Percentiles rank a stretch among this genome's conserved stretches.
phyloP scores from a whole-genome alignment of 2,113 vertebrate genomes.

The Helogale parvula region DNA sequence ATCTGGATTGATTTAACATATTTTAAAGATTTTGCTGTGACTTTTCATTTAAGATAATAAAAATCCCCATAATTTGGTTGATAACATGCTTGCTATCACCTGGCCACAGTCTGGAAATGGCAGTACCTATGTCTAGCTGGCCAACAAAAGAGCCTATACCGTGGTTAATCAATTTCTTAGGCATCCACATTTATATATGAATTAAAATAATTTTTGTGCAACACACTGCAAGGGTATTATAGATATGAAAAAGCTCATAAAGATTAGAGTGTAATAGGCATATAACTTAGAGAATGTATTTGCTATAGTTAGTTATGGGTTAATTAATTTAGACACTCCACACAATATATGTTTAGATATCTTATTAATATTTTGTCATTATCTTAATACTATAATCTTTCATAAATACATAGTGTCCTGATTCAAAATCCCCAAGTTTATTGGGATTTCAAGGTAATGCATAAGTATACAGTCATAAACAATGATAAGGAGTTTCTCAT shows the following conservation, averaged over 20 bases:
- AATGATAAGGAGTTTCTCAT: background rate
- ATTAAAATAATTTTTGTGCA: background rate
- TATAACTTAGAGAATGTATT: background rate
- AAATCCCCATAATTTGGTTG: conserved; percentile 6
- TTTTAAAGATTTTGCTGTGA: conserved; percentile 41
- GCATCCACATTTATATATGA: background rate
- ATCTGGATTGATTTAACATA: conserved; percentile 60
- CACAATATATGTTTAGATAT: background rate
- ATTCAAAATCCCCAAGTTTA: background rate
- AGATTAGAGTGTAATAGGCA: background rate
- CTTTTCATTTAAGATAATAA: conserved; percentile 42
- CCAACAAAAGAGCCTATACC: background rate
- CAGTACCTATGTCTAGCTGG: background rate
- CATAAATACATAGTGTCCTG: background rate
- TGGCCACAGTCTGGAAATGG: background rate
- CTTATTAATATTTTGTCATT: background rate
- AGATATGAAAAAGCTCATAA: background rate
- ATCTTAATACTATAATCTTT: background rate
- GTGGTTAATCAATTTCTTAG: background rate
- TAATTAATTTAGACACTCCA: background rate
- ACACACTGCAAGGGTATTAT: background rate
- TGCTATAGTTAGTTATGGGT: background rate
- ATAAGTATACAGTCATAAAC: background rate
- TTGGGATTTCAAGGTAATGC: background rate
- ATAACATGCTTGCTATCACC: background rate